phyloP scores from a whole-genome alignment of 35 echinoderm and acorn worm genomes.

The Heliocidaris erythrogramma region DNA sequence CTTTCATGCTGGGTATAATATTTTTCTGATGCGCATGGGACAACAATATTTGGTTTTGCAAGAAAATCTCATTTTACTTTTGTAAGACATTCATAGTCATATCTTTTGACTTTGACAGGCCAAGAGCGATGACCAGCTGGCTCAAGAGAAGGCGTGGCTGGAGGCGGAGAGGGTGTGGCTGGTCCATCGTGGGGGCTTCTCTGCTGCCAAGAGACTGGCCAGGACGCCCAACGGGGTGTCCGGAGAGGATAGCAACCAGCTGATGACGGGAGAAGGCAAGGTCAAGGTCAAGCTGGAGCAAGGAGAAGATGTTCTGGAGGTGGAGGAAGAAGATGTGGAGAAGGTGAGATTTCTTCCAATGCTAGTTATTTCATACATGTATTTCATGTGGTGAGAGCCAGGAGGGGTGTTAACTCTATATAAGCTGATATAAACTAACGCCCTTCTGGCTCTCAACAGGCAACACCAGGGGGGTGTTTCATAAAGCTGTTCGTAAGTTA shows the following conservation, averaged over 20 bases:
- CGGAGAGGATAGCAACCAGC: constrained; percentile 29
- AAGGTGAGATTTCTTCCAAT: constrained; percentile 65
- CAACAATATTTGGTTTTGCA: background rate
- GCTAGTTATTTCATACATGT: too few species aligned
- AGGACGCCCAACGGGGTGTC: constrained; percentile 35
- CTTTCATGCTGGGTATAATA: background rate
- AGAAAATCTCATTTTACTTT: background rate
- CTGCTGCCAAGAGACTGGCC: constrained; percentile 66
- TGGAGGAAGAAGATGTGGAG: constrained; percentile 92
- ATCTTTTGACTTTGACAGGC: constrained; percentile 64
- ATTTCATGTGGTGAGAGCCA: too few species aligned
- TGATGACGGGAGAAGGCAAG: constrained; percentile 58
- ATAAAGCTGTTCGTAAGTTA: too few species aligned
- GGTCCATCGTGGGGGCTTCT: constrained; percentile 82
- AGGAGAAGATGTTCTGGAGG: constrained; percentile 80
- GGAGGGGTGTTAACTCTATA: too few species aligned
- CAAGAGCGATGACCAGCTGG: constrained; percentile 87
- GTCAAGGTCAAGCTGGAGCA: constrained; percentile 89
- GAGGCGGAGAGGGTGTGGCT: constrained; percentile 88
- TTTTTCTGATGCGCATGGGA: background rate
- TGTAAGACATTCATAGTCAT: background rate
- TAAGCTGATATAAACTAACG: too few species aligned
- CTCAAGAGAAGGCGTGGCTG: constrained; percentile 80
- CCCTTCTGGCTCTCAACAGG: too few species aligned
- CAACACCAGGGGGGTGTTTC: too few species aligned